Evolutionary conservation across 2,113 vertebrate genomes (phyloP).

Genomic region (Lepisosteus osseus): DNA sequence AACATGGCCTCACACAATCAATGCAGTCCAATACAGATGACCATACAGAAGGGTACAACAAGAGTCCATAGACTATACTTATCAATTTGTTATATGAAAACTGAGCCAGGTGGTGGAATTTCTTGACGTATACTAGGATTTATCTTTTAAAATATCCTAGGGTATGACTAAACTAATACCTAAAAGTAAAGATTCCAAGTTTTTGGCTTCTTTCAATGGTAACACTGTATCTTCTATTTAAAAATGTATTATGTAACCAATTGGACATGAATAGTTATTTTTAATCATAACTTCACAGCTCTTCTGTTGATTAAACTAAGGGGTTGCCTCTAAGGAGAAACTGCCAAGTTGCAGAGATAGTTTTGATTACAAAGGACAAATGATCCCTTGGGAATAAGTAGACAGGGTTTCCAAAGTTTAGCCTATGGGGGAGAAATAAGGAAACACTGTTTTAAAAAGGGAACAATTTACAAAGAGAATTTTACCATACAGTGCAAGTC

Average conservation of each 20-base stretch:
- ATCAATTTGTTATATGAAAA: no score
- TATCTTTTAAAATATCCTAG: no score
- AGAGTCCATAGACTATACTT: no score
- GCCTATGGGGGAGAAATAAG: constrained; percentile 15
- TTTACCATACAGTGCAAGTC: no score
- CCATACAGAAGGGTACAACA: no score
- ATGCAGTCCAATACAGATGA: no score
- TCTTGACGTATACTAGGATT: no score
- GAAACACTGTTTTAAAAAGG: not conserved
- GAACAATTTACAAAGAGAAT: no score
- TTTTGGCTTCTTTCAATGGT: not conserved
- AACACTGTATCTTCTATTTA: constrained; percentile 9
- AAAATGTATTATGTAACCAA: constrained; percentile 20
- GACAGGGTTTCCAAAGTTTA: constrained; percentile 16
- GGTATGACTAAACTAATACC: no score
- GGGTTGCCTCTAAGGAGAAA: constrained; percentile 28
- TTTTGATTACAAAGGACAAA: constrained; percentile 37
- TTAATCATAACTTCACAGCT: constrained; percentile 25
- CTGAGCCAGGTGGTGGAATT: no score
- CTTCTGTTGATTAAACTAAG: constrained; percentile 3
- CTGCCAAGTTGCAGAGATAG: constrained; percentile 30
- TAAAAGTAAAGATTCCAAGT: no score
- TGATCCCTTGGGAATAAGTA: constrained; percentile 29
- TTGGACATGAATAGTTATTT: constrained; percentile 27
- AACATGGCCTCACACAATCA: no score